Percentiles rank a stretch among this genome's conserved stretches.
Conservation (phyloP, 2,888 invertebrate species). For the Coremacera marginata region DNA sequence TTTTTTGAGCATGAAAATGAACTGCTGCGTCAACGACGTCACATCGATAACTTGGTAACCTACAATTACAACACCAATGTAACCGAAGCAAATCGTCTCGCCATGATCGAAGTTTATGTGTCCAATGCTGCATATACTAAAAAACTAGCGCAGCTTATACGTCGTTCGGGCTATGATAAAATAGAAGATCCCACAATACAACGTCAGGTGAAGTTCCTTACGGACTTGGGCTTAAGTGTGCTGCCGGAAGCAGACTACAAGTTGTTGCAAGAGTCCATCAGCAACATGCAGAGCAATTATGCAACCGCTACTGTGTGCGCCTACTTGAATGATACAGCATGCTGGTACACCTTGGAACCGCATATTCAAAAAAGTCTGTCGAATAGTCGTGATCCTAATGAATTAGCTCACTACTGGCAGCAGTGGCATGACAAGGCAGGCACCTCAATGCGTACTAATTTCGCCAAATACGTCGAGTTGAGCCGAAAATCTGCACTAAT, state of each 20-base stretch:
- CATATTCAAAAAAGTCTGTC: slow-evolving; percentile 74
- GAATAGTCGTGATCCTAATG: slow-evolving; percentile 80
- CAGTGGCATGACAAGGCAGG: slow-evolving; percentile 84
- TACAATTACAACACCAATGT: slow-evolving; percentile 84
- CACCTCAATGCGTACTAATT: slow-evolving; percentile 74
- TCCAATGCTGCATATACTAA: slow-evolving; percentile 63
- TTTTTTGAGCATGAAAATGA: slow-evolving; percentile 75
- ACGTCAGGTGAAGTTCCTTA: slow-evolving; percentile 81
- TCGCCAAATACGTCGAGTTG: slow-evolving; percentile 76
- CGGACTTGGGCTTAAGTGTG: slow-evolving; percentile 78
- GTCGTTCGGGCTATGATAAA: slow-evolving; percentile 76
- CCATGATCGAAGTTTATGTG: slow-evolving; percentile 61
- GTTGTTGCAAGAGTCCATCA: slow-evolving; percentile 74
- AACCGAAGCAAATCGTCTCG: slow-evolving; percentile 77
- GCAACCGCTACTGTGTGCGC: slow-evolving; percentile 82
- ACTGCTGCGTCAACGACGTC: slow-evolving; percentile 72
- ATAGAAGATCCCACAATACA: slow-evolving; percentile 77
- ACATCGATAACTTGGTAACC: slow-evolving; percentile 70
- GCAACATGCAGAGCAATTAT: slow-evolving; percentile 82
- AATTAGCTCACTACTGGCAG: slow-evolving; percentile 82
- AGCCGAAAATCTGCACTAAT: slow-evolving; percentile 78
- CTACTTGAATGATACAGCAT: slow-evolving; percentile 74
- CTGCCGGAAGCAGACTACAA: slow-evolving; percentile 77
- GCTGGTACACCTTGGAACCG: slow-evolving; percentile 80
- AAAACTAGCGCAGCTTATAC: slow-evolving; percentile 55